Evolutionary conservation across 1,140 invertebrate genomes (phyloP), one percentile per base, ranked within the genome.

Genomic region (Calosoma granatense): DNA sequence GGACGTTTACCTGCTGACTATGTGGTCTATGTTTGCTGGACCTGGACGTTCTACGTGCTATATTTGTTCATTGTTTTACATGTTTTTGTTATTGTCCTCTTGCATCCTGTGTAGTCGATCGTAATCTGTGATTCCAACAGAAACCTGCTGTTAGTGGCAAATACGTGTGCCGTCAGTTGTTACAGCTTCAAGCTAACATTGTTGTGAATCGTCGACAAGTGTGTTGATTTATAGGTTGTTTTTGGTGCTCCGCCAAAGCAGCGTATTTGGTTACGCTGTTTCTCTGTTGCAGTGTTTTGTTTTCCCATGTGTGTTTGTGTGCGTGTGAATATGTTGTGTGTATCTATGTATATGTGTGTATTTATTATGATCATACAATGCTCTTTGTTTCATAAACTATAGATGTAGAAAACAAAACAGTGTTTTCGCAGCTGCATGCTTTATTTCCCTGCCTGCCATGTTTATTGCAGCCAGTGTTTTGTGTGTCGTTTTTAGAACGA

Each of bases 1-100:
- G 63, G 64, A 36, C 56, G 59, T 59, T 51, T 55, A 26, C 51
- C 47, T 22, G 21, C 54, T 56, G 58, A 39, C 58, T 56, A 20
- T 55, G 9, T 21, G 51, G 51, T 53, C 39, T 51, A 20, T 23
- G 51, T 58, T 55, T 61, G 55, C 41, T 53, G 52, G 43, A 22
- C 23, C 19, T 41, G 22, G 54, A 54, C 17, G 20, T 51, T 59
- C 41, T 47, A 1, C 54, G 57, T 59, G 36, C 57, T 23, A 52
- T 36, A 14, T 43, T 22, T 53, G 39, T 54, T 22, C 39, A 57
- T 39, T 54, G 43, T 47, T 51, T 53, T 61, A 30, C 55, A 52
- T 36, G 41, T 58, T 20, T 58, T 52, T 12, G 41, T 47, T 6
- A 12, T 20, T 61, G 56, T 55, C n/a, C n/a, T n/a, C n/a, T n/a